These are phyloP conservation scores for Ormia ochracea DNA, from an alignment of 2,888 invertebrate genomes.

Conservation along the genomic window DNA sequence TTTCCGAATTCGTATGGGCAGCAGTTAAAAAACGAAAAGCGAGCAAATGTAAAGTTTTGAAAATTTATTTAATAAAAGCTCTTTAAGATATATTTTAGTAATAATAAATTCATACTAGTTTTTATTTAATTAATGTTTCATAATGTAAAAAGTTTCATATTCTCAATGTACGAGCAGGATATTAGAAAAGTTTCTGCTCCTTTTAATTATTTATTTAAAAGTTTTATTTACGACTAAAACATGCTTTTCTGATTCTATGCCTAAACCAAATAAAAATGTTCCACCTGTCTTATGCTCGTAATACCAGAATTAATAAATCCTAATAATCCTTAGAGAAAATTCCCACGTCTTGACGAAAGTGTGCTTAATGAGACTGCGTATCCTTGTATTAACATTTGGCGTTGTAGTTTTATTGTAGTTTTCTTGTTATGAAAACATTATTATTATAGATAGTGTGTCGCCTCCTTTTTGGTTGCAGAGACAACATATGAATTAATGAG, in stretches of 20 bases:
- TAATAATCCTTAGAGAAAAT: neutral
- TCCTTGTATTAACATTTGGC: too few species aligned
- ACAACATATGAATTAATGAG: too few species aligned
- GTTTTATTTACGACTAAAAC: constrained; percentile 11
- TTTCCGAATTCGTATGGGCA: too few species aligned
- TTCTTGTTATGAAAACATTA: too few species aligned
- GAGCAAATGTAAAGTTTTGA: too few species aligned
- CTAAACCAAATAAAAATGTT: neutral
- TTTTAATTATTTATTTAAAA: constrained; percentile 28
- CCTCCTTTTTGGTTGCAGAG: too few species aligned
- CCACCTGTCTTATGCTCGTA: constrained; percentile 7
- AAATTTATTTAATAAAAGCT: neutral
- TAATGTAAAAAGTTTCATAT: neutral
- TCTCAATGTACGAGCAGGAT: neutral
- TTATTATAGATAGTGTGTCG: too few species aligned
- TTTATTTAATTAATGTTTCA: neutral
- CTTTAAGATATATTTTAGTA: neutral
- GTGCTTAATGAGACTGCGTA: too few species aligned
- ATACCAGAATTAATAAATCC: constrained; percentile 1
- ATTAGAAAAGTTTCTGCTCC: constrained; percentile 19
- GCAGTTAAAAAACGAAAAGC: too few species aligned
- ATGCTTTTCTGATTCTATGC: neutral
- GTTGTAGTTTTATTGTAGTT: too few species aligned
- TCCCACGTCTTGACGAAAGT: neutral
- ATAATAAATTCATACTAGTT: neutral